Conservation (phyloP, 2,113 vertebrate species). For the Anolis carolinensis region DNA sequence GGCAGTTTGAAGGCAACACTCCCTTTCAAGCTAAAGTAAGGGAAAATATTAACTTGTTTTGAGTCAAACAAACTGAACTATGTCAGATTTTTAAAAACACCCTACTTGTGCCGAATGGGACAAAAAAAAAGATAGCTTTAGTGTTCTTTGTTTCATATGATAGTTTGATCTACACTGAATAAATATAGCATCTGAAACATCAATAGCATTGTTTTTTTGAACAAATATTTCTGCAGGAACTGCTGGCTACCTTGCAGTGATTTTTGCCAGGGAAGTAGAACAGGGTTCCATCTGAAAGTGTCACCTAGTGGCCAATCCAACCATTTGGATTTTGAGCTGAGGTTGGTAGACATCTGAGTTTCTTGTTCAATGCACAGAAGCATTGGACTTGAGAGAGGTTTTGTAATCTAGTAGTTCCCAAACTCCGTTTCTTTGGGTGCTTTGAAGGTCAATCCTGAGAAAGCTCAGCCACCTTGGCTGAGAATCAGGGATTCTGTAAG, state of each 20-base stretch:
- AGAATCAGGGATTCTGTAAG: no score
- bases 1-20: no score
- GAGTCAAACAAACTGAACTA: not conserved
- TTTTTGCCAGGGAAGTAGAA: not conserved
- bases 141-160: not conserved
- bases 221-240: not conserved
- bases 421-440: no score
- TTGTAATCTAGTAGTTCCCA: not conserved
- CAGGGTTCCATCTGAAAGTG: conserved; percentile 21
- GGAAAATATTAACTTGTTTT: not conserved
- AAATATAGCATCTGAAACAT: not conserved
- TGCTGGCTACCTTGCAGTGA: no score
- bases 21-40: not conserved
- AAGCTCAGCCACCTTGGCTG: no score
- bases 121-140: no score
- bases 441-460: no score
- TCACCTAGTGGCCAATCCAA: conserved; percentile 49
- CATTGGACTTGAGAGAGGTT: not conserved
- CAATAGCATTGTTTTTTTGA: not conserved
- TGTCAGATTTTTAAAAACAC: not conserved
- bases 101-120: not conserved
- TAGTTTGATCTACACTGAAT: not conserved
- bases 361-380: not conserved
- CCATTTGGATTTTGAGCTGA: conserved; percentile 13
- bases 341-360: not conserved